Base-by-base conservation (phyloP, 2,888 invertebrate genomes). In the Tinea semifulvella region DNA sequence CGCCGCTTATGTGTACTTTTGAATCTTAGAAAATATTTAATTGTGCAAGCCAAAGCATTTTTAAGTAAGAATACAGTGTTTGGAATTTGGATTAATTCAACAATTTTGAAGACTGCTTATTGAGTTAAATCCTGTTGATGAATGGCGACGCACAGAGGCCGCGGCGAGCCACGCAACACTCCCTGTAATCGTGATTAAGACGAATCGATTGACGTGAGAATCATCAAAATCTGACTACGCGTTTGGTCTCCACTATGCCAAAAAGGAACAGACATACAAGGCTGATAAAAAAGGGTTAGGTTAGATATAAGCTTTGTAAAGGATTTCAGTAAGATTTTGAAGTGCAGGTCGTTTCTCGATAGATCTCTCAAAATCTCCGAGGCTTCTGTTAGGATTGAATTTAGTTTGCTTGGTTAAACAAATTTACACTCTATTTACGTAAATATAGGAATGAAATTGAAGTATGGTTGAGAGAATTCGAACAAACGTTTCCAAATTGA, bases 101-200 rank as follows among this genome's bases (percentile, higher is more conserved):
- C 58, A 53, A 56, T 40, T 40, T 39, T 27, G 20, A 27, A 19
- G 31, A 36, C 25, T 35, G 44, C 45, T 27, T 45, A 26, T 19
- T 39, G 22, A 27, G 45, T 40, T 60, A 64, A 61, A 65, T 61
- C 57, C 59, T 63, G n/a, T 66, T 65, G 65, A 68, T 66, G 70
- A 68, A 70, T 65, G 63, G 60, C 63, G 59, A 56, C 60, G 56
- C 56, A 54, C 40, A 26, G 58, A 56, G 58, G 50, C 52, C 56
- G 40, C 20, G 13, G 20, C 14, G 17, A 5, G 40, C 65, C 71
- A 71, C 72, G 72, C 74, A 65, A 70, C 61, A 52, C 52, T 56
- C 61, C 3, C n/a, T 13, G 14, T 70, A 70, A 74, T 75, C 75
- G 63, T 62, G 68, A 67, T 67, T 65, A 65, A 62, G 63, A 60